Evolutionary conservation across 2,797 vertebrate genomes (phyloP), one percentile per base, ranked within the genome.

Genomic region (Sebastes oblongus): DNA sequence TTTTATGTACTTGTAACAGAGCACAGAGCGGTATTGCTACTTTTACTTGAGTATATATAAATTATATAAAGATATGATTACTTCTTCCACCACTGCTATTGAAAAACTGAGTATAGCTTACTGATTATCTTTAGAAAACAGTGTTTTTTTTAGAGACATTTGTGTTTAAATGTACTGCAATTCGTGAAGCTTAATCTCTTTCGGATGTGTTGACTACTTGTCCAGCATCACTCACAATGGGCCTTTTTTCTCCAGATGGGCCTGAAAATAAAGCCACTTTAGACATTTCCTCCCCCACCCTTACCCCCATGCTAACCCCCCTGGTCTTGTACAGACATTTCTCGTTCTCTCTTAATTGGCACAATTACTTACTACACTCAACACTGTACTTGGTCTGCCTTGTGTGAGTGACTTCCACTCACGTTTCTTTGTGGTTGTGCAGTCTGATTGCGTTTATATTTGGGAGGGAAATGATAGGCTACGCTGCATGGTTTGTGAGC

Each of bases 401-500:
- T 73, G 56, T 83, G 72, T 64, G 30, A 77, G 36, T 54, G 52
- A 59, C 68, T 67, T 67, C 18, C 1, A 6, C 75, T 75, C 72
- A 77, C 46, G 54, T 77, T 83, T 79, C 77, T 36, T 58, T 65
- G 73, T 50, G 81, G 77, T 50, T 55, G 54, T 42, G 27, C 22
- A 27, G 62, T 79, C 55, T 80, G 60, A 60, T 60, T 68, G 75
- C 77, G 82, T 84, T 89, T 88, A 73, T 74, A 78, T 87, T 87
- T 86, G 84, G 84, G 82, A 55, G 42, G 18, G 24, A 89, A 92
- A 92, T 89, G 72, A 90, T 61, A 82, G 86, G 83, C 50, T 91
- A 4, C 55, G 11, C 20, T 85, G 77, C 65, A 34, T 32, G 39
- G 0, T 58, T 52, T 64, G 55, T 58, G 69, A 85, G 81, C 50